These are phyloP conservation scores for Coreius guichenoti DNA, from an alignment of 2,797 vertebrate genomes.

Conservation along the genomic window DNA sequence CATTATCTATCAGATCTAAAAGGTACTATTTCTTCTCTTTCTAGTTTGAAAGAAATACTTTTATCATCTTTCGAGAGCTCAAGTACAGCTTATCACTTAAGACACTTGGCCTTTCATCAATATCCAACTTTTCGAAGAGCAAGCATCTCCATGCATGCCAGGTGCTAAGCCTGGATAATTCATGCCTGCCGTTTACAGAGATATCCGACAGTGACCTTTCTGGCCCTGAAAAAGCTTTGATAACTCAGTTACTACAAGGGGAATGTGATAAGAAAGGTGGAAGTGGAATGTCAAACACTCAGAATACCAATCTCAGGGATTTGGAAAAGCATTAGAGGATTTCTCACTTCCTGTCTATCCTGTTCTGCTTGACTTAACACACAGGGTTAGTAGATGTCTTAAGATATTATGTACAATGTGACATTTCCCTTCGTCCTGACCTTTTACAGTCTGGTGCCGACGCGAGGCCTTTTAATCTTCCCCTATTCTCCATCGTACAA, in stretches of 20 bases:
- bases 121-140: neutral
- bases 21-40: neutral
- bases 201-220: slow-evolving; percentile 40
- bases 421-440: slow-evolving; percentile 54
- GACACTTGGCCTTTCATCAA: slow-evolving; percentile 13
- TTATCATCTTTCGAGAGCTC: slow-evolving; percentile 11
- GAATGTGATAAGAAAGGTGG: slow-evolving; percentile 26
- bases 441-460: slow-evolving; percentile 45
- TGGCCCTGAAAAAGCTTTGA: slow-evolving; percentile 24
- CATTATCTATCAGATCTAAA: slow-evolving; percentile 25
- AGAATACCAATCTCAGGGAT: neutral
- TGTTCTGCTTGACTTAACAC: slow-evolving; percentile 38
- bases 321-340: slow-evolving; percentile 15
- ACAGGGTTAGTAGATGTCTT: slow-evolving; percentile 38
- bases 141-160: neutral
- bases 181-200: neutral
- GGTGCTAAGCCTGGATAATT: neutral
- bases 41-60: neutral
- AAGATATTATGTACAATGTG: slow-evolving; percentile 48
- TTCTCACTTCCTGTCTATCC: slow-evolving; percentile 14
- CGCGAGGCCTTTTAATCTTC: slow-evolving; percentile 17
- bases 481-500: slow-evolving; percentile 19
- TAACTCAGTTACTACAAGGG: slow-evolving; percentile 1
- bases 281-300: slow-evolving; percentile 8
- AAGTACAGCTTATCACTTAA: slow-evolving; percentile 28